phyloP scores from a whole-genome alignment of 2,888 invertebrate genomes.

The Calameuta idolon region DNA sequence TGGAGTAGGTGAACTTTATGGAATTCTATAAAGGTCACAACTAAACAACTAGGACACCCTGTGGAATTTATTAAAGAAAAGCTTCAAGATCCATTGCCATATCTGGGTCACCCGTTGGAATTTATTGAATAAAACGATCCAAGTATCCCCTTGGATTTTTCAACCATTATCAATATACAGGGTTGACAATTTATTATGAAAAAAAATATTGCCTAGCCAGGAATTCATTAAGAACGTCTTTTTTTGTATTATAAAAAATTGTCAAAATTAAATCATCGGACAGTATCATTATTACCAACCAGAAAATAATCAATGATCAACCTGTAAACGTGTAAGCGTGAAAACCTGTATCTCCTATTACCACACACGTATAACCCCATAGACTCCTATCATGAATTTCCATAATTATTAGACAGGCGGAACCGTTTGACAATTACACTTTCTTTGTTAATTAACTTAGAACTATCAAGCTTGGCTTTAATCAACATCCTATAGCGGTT shows the following conservation, averaged over 20 bases:
- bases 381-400: not conserved
- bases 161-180: not conserved
- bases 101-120: not conserved
- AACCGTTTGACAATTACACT: not conserved
- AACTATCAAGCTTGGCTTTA: not conserved
- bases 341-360: not conserved
- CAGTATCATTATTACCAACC: not conserved
- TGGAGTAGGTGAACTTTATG: not conserved
- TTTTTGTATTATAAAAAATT: not conserved
- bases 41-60: not conserved
- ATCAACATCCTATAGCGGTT: not conserved
- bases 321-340: not conserved
- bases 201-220: not conserved
- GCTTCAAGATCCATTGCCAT: not conserved
- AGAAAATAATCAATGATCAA: not conserved
- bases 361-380: not conserved
- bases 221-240: not conserved
- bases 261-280: not conserved
- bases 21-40: not conserved
- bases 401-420: not conserved
- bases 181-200: not conserved
- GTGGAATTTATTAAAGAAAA: not conserved
- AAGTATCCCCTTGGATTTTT: not conserved
- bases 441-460: not conserved
- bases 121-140: not conserved